phyloP scores from a whole-genome alignment of 2,797 vertebrate species.

The Clamator glandarius region DNA sequence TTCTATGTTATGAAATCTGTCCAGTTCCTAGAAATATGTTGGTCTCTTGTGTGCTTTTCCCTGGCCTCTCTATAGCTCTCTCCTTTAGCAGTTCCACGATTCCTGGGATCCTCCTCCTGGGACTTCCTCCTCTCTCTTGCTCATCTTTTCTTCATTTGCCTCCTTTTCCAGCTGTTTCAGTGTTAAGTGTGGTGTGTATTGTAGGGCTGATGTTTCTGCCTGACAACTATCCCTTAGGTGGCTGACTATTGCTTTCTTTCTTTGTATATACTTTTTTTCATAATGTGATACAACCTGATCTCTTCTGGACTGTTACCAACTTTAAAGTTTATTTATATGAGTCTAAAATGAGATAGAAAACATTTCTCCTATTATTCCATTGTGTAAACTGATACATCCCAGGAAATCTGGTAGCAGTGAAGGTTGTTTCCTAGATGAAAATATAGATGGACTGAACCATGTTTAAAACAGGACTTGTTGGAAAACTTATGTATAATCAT shows the following conservation, averaged over 20 bases:
- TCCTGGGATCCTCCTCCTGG: background rate
- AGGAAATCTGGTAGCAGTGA: background rate
- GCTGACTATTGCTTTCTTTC: background rate
- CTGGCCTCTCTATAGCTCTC: background rate
- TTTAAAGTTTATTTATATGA: slow-evolving; percentile 25
- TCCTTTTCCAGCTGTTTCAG: background rate
- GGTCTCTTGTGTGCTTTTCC: background rate
- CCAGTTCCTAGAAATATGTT: background rate
- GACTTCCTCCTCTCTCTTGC: background rate
- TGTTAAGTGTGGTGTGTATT: background rate
- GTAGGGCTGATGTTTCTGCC: slow-evolving; percentile 15
- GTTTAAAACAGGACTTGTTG: slow-evolving; percentile 10
- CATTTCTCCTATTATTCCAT: background rate
- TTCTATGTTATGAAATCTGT: background rate
- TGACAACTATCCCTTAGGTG: background rate
- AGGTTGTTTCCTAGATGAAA: background rate
- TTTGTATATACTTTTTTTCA: background rate
- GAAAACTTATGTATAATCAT: slow-evolving; percentile 39
- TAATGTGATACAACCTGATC: background rate
- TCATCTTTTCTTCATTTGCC: background rate
- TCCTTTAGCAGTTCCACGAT: background rate
- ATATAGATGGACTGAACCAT: background rate
- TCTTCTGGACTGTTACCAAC: slow-evolving; percentile 16
- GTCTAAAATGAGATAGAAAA: slow-evolving; percentile 20
- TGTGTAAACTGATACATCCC: slow-evolving; percentile 8